Evolutionary conservation across 2,888 invertebrate genomes (phyloP).

Genomic region (Holacanthella duospinosa): DNA sequence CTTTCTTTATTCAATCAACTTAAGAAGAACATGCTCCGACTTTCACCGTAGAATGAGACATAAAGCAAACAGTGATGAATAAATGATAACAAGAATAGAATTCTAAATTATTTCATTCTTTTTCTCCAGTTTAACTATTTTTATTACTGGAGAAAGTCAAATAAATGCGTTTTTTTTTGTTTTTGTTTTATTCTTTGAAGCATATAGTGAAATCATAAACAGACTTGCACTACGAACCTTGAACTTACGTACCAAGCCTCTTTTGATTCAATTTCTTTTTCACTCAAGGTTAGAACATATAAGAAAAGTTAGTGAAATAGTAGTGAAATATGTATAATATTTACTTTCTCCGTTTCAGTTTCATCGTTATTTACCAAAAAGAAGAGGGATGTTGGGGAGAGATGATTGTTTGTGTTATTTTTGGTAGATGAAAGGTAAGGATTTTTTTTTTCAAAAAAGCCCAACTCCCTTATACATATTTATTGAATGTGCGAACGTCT

Average conservation of each 20-base stretch:
- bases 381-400: not conserved
- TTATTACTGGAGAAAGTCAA: not conserved
- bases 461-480: not conserved
- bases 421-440: not conserved
- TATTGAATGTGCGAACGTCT: not conserved
- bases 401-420: constrained; percentile 2
- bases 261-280: too few species aligned
- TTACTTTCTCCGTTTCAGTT: not conserved
- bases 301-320: too few species aligned
- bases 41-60: not conserved
- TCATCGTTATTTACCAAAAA: not conserved
- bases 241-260: too few species aligned
- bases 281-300: too few species aligned
- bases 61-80: constrained; percentile 14
- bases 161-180: too few species aligned
- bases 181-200: too few species aligned
- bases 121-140: too few species aligned
- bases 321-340: too few species aligned
- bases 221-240: too few species aligned
- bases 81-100: constrained; percentile 10
- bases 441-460: not conserved
- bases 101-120: too few species aligned
- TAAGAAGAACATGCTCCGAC: too few species aligned
- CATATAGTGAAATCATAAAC: too few species aligned
- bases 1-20: not conserved